A percentile compares a stretch with the other conserved stretches of the same genome.
Evolutionary conservation across 2,113 vertebrate genomes (phyloP).

Genomic region (Eclectus roratus): DNA sequence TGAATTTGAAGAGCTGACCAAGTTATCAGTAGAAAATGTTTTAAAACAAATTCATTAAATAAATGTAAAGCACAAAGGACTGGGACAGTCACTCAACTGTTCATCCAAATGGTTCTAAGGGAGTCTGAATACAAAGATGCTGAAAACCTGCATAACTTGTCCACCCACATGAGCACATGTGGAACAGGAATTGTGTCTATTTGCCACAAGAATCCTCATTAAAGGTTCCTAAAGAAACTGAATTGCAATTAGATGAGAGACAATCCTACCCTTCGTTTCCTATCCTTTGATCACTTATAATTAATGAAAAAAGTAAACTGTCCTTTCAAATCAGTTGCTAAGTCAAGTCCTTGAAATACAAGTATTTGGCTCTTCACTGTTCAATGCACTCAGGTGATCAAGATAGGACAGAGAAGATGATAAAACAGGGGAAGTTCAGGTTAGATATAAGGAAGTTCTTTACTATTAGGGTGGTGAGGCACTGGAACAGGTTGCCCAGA

Average conservation of each 20-base stretch:
- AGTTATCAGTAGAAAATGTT: background rate
- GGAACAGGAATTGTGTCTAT: background rate
- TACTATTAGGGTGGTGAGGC: background rate
- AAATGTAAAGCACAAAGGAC: background rate
- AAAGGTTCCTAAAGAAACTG: conserved; percentile 14
- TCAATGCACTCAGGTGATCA: background rate
- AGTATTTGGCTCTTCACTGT: background rate
- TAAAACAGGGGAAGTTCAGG: background rate
- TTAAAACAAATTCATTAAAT: background rate
- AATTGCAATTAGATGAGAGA: background rate
- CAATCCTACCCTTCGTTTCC: background rate
- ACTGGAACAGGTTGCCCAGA: background rate
- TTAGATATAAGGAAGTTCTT: background rate
- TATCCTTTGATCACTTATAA: conserved; percentile 17
- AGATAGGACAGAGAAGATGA: background rate
- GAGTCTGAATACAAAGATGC: background rate
- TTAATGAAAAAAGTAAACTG: background rate
- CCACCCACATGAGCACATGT: background rate
- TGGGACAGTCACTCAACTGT: background rate
- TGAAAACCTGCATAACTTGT: background rate
- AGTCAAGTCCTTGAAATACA: background rate
- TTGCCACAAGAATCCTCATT: background rate
- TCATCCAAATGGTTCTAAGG: background rate
- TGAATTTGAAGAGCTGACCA: background rate
- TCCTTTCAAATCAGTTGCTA: background rate